These are phyloP conservation scores for Theodoxus fluviatilis DNA, from an alignment of 2,888 invertebrate species.

Conservation along the genomic window DNA sequence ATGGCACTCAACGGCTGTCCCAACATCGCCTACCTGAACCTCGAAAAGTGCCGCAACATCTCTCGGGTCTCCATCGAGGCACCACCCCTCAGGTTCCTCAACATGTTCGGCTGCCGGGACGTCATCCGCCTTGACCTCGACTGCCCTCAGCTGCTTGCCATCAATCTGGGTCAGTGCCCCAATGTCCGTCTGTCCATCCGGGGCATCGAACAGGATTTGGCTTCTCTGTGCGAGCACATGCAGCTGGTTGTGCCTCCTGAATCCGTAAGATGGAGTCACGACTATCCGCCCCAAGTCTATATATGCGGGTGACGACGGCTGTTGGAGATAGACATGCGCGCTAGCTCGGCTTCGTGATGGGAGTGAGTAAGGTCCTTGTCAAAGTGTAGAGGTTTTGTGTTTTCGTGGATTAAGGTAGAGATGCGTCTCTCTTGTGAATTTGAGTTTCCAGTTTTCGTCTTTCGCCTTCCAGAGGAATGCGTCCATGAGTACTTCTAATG, in stretches of 20 bases:
- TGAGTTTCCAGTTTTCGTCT: no score
- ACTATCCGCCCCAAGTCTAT: slow-evolving; percentile 46
- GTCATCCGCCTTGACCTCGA: slow-evolving; percentile 42
- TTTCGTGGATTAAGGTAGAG: no score
- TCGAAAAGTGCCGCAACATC: slow-evolving; percentile 48
- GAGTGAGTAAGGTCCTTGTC: background rate
- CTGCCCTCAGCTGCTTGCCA: slow-evolving; percentile 46
- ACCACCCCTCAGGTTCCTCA: slow-evolving; percentile 45
- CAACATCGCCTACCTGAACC: slow-evolving; percentile 49
- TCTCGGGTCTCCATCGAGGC: slow-evolving; percentile 40
- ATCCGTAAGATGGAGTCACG: slow-evolving; percentile 47
- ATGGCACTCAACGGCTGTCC: slow-evolving; percentile 52
- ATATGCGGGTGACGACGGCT: slow-evolving; percentile 33
- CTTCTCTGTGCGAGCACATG: slow-evolving; percentile 31
- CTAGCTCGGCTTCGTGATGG: background rate
- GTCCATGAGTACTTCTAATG: no score
- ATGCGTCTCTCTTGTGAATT: no score
- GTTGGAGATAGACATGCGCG: background rate
- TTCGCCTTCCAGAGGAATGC: no score
- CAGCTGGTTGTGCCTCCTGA: slow-evolving; percentile 42
- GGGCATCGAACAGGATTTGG: slow-evolving; percentile 43
- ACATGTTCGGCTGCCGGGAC: slow-evolving; percentile 49
- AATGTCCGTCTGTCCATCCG: slow-evolving; percentile 42
- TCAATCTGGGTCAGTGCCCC: slow-evolving; percentile 51
- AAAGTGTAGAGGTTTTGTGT: background rate